Percentiles rank a stretch among this genome's conserved stretches.
phyloP scores from a whole-genome alignment of 1,140 invertebrate species.

The Euglossa dilemma region DNA sequence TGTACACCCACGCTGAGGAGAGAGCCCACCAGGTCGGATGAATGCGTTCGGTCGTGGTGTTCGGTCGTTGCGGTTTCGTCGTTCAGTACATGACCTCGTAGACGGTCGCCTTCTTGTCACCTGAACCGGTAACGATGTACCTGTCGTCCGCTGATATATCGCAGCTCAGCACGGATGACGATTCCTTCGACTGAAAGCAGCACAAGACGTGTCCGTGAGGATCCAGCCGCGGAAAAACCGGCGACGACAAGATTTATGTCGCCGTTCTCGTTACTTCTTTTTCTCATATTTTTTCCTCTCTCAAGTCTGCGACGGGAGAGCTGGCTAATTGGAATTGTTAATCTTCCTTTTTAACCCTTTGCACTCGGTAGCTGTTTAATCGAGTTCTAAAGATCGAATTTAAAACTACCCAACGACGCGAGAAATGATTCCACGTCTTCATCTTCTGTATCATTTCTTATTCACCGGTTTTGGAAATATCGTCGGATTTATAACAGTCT shows the following conservation, averaged over 20 bases:
- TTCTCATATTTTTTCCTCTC: background rate
- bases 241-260: background rate
- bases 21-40: background rate
- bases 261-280: background rate
- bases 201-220: slow-evolving; percentile 36
- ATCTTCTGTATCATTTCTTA: too few species aligned
- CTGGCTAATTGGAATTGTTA: background rate
- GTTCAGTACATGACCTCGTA: slow-evolving; percentile 98
- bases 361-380: too few species aligned
- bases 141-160: slow-evolving; percentile 99
- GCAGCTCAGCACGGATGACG: slow-evolving; percentile 98
- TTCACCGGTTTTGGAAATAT: too few species aligned
- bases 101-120: slow-evolving; percentile 99
- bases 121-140: slow-evolving; percentile 99
- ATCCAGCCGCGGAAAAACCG: background rate
- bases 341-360: background rate
- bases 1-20: slow-evolving; percentile 16
- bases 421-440: too few species aligned
- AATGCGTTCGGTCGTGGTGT: slow-evolving; percentile 14
- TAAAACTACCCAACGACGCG: too few species aligned
- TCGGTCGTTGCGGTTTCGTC: slow-evolving; percentile 19
- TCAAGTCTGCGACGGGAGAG: too few species aligned
- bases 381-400: too few species aligned
- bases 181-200: slow-evolving; percentile 96
- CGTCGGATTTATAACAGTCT: too few species aligned